Base-by-base conservation (phyloP, 2,888 invertebrate genomes). In the Drosophila nr. perissopoda region DNA sequence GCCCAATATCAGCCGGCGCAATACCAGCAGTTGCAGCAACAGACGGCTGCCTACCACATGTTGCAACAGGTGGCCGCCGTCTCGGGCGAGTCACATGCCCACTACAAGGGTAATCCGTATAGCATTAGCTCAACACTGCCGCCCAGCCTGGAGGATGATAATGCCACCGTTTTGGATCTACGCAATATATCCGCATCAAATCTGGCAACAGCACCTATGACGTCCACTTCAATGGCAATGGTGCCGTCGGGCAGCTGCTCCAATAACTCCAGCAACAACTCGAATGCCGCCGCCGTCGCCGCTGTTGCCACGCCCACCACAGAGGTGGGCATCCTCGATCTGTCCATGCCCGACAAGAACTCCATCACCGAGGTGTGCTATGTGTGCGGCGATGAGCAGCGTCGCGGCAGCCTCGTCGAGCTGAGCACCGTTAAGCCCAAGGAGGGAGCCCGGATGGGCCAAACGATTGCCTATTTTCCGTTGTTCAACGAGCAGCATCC, bases 281-380 rank as follows among this genome's bases (percentile, higher is more conserved):
- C 54, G 6, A 56, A 56, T 38, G n/a, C 52, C 0, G 33, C 65
- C 1, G 34, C 10, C 25, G 5, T 33, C 3, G 21, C 60, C 7
- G 7, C 51, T 0, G 2, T 53, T 4, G 34, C 67, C 34, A 10
- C 65, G 5, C 16, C 60, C 11, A 31, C 74, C 91, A 74, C 95
- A 51, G 97, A 96, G 88, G 96, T 97, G 46, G 97, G 97, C 92
- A 97, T 97, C 88, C 94, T 97, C 72, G 97, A 98, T 94, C 94
- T 98, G 70, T 97, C 97, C 74, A 97, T 98, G 97, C 97, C 97
- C 16, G 97, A 97, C 93, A 97, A 97, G 94, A 97, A 97, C 94
- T 96, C 97, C 18, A 95, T 96, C 84, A 97, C 97, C 29, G 97
- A 97, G 93, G 97, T 97, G 61, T 97, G 97, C 93, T 98, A 97